Conservation (phyloP, 2,888 invertebrate genomes). For the Zelleria hepariella region DNA sequence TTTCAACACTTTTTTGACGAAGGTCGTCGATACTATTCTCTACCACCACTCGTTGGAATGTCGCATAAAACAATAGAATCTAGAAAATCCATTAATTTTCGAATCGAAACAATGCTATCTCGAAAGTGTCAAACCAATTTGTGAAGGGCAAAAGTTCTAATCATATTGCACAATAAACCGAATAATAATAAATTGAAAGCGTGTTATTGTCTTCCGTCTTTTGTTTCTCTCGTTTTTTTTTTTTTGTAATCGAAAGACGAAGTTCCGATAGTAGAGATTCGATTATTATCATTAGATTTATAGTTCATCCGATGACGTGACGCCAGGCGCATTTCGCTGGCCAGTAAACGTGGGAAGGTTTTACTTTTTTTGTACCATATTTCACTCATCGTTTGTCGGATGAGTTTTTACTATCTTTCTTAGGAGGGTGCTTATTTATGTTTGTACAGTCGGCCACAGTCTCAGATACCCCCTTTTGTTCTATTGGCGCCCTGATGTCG, state of each 20-base stretch:
- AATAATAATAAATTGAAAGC: not conserved
- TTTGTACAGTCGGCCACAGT: not conserved
- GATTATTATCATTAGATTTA: constrained; percentile 61
- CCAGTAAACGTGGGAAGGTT: not conserved
- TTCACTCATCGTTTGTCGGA: not conserved
- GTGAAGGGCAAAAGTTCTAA: not conserved
- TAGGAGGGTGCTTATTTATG: not conserved
- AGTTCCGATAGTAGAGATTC: constrained; percentile 25
- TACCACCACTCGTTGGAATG: no score
- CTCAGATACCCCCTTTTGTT: not conserved
- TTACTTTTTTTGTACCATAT: not conserved
- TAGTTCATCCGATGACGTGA: constrained; percentile 24
- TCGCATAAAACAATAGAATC: not conserved
- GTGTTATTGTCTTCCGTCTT: not conserved
- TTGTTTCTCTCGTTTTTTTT: not conserved
- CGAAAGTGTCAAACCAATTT: not conserved
- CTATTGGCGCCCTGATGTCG: no score
- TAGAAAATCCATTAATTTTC: not conserved
- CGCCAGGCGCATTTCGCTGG: constrained; percentile 9
- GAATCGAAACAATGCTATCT: not conserved
- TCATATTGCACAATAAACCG: not conserved
- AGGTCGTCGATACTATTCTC: no score
- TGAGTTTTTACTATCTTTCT: not conserved
- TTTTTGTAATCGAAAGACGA: not conserved
- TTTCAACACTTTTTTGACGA: no score